Evolutionary conservation across 2,113 vertebrate genomes (phyloP), one percentile per base, ranked within the genome.

Genomic region (Eptesicus fuscus): DNA sequence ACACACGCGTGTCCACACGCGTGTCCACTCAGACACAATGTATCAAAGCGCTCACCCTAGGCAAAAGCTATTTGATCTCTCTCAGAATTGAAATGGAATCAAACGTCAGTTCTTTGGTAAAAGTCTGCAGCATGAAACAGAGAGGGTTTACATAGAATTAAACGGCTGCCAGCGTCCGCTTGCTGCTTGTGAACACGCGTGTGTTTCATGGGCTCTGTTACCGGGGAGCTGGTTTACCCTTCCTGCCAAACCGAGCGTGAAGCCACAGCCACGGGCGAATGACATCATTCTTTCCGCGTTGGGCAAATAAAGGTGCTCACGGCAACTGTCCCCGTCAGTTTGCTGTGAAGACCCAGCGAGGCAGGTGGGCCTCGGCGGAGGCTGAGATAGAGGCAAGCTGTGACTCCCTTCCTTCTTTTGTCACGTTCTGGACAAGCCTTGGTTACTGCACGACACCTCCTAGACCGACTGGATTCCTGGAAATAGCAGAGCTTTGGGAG

Each of bases 271-370:
- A 59, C 13, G 14, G 22, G 32, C 63, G 63, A n/a, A 47, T 67
- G 86, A 94, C 65, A 35, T 74, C 96, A 69, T 51, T 83, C 79
- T 88, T 93, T 87, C 93, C 93, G 69, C 51, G 47, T 59, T 35
- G 83, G 67, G 53, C 23, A 82, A 89, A 91, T 59, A 69, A 88
- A 85, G 78, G 85, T 56, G 30, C n/a, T 85, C n/a, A 35, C n/a
- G 20, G 37, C 40, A 40, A n/a, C 37, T 0, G 0, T 78, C 49
- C 73, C 79, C 84, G 51, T 67, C 83, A 49, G 73, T 61, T 28
- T 12, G 47, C 90, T 88, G 76, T 84, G 77, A 97, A 74, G 53
- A 56, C 53, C 53, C 53, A 53, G 71, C 53, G 9, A 73, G 56
- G 40, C 86, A 65, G 67, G 79, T 12, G 1, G 77, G n/a, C 28